Evolutionary conservation across 2,113 vertebrate species (phyloP), one percentile per base, ranked within the genome.

Genomic region (Melospiza melodia): DNA sequence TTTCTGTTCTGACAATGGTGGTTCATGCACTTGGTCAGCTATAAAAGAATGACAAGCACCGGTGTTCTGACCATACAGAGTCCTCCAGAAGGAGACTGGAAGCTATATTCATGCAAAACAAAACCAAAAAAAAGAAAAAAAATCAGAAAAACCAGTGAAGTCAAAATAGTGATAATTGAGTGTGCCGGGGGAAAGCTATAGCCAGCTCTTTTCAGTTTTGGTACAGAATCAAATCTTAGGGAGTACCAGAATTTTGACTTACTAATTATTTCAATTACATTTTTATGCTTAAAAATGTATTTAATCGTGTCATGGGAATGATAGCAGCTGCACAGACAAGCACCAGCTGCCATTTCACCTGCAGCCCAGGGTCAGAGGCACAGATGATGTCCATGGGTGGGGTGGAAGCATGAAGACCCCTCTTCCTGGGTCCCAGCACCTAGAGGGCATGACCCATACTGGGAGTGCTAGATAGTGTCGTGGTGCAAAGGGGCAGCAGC

Each of bases 21-120:
- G 89, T 96, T 95, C 94, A 76, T 93, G 41, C 71, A 90, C 93
- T 97, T 95, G 82, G 93, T 96, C 92, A 92, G 49, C 58, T 95
- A 12, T 93, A 58, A 93, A 97, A 96, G 93, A 96, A 93, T 91
- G 91, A 83, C 58, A 75, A 74, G 54, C 76, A 79, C 25, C n/a
- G 33, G n/a, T 92, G 67, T 79, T 91, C 94, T 96, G 94, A 84
- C 92, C 82, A 93, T 88, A 62, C 54, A 78, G 78, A 89, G 39
- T 96, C 74, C 65, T 91, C 76, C 82, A 91, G 57, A 67, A 48
- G 23, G 87, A 87, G 48, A 59, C 73, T 92, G 77, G 67, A 94
- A 83, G 75, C 31, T 57, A 33, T 89, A 61, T 91, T 97, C 82
- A 78, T 96, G 94, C 88, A 76, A 93, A 96, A n/a, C 39, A 81